phyloP scores from a whole-genome alignment of 2,888 invertebrate species.

The Zaprionus bogoriensis region DNA sequence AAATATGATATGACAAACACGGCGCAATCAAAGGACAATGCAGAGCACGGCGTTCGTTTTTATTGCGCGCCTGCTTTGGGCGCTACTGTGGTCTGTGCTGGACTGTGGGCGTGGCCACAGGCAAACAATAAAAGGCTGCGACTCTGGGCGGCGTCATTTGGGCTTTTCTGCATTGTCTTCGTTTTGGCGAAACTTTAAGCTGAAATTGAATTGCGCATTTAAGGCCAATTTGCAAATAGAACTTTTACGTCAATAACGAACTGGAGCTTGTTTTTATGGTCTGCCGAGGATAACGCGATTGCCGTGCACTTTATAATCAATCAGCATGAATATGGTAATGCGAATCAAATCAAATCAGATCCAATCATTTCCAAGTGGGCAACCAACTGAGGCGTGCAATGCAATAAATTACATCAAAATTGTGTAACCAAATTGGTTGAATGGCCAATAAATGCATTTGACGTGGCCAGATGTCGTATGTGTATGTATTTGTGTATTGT shows the following conservation, averaged over 20 bases:
- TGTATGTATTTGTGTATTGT: neutral
- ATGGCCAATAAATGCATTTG: slow-evolving; percentile 73
- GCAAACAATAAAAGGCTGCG: neutral
- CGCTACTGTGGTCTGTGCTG: neutral
- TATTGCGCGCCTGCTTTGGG: slow-evolving; percentile 9
- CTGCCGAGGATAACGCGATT: slow-evolving; percentile 8
- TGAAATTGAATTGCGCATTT: slow-evolving; percentile 6
- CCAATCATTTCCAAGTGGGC: slow-evolving; percentile 56
- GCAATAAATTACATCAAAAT: slow-evolving; percentile 70
- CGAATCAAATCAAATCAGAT: slow-evolving; percentile 68
- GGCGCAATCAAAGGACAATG: slow-evolving; percentile 34
- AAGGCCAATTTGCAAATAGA: slow-evolving; percentile 18
- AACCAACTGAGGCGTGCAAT: slow-evolving; percentile 43
- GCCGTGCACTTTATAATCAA: slow-evolving; percentile 39
- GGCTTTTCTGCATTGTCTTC: slow-evolving; percentile 1
- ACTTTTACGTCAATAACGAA: neutral
- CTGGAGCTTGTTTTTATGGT: slow-evolving; percentile 25
- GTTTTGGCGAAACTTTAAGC: slow-evolving; percentile 4
- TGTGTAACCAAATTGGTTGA: slow-evolving; percentile 74
- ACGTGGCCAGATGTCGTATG: slow-evolving; percentile 24
- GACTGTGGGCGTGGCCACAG: neutral
- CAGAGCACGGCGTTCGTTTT: slow-evolving; percentile 4
- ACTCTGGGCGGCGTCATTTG: neutral
- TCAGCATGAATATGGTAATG: slow-evolving; percentile 66
- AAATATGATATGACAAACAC: slow-evolving; percentile 56